These are phyloP conservation scores for Limenitis camilla DNA, from an alignment of 2,888 invertebrate genomes.

Conservation along the genomic window DNA sequence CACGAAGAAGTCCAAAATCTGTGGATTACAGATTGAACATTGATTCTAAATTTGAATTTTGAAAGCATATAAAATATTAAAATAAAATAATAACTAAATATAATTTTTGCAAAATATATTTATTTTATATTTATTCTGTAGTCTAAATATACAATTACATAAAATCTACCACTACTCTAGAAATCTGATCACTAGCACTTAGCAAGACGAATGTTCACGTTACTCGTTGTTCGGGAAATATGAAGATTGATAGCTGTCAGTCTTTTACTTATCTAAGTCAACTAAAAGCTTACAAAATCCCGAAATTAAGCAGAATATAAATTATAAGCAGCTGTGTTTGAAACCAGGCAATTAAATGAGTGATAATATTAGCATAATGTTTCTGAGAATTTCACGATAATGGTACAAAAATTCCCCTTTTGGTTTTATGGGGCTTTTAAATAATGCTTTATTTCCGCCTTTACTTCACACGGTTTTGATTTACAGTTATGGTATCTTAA, in stretches of 20 bases:
- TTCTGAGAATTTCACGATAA: constrained; percentile 7
- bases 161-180: constrained; percentile 14
- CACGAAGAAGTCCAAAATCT: too few species aligned
- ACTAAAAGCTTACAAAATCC: constrained; percentile 25
- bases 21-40: too few species aligned
- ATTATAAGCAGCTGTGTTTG: constrained; percentile 21
- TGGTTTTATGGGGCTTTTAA: not conserved
- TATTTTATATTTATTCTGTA: too few species aligned
- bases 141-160: too few species aligned
- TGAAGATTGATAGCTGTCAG: constrained; percentile 51
- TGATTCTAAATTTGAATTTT: too few species aligned
- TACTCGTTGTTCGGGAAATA: constrained; percentile 53
- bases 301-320: constrained; percentile 23
- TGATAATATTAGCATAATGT: constrained; percentile 15
- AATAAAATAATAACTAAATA: too few species aligned
- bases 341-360: constrained; percentile 15
- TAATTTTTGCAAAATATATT: too few species aligned
- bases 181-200: constrained; percentile 43
- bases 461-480: too few species aligned
- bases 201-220: constrained; percentile 58
- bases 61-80: too few species aligned
- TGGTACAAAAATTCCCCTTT: not conserved
- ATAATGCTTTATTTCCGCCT: too few species aligned
- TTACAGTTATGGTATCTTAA: too few species aligned
- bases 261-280: constrained; percentile 29